A percentile compares a stretch with the other conserved stretches of the same genome.
phyloP scores from a whole-genome alignment of 1,140 invertebrate genomes.

The Latrodectus geometricus region DNA sequence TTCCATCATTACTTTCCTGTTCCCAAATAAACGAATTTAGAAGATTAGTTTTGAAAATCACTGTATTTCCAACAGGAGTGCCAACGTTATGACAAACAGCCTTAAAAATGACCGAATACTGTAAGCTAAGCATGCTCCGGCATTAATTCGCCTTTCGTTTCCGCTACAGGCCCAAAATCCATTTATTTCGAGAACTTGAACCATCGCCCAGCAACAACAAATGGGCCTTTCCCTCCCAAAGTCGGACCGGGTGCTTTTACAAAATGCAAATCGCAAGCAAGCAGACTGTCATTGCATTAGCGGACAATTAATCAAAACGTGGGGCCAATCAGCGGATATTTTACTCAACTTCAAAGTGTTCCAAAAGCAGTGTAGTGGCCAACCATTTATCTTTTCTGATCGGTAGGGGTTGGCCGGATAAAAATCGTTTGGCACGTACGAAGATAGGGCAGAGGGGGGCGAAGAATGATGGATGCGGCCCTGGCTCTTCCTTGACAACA shows the following conservation, averaged over 20 bases:
- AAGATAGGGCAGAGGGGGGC: neutral
- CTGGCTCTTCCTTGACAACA: slow-evolving; percentile 27
- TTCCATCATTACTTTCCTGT: too few relatives aligned
- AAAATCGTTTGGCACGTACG: slow-evolving; percentile 51
- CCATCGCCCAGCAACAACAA: slow-evolving; percentile 16
- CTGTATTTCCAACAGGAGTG: too few relatives aligned
- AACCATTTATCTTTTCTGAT: slow-evolving; percentile 44
- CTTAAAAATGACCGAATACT: neutral
- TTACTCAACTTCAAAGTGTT: slow-evolving; percentile 18
- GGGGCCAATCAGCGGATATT: slow-evolving; percentile 37
- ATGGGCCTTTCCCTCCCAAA: slow-evolving; percentile 6
- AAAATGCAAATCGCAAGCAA: slow-evolving; percentile 52
- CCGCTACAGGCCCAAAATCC: neutral
- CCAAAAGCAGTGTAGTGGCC: neutral
- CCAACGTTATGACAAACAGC: too few relatives aligned
- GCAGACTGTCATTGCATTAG: slow-evolving; percentile 54
- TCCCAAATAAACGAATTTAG: too few relatives aligned
- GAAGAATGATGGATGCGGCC: slow-evolving; percentile 51
- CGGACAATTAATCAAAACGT: slow-evolving; percentile 44
- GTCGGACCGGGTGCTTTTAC: neutral
- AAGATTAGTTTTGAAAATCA: too few relatives aligned
- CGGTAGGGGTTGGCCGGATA: slow-evolving; percentile 30
- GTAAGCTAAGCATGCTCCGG: neutral
- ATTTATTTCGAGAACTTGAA: slow-evolving; percentile 6
- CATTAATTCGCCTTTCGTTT: neutral